Percentiles rank a stretch among this genome's conserved stretches.
phyloP scores from a whole-genome alignment of 2,113 vertebrate species.

The Monopterus albus region DNA sequence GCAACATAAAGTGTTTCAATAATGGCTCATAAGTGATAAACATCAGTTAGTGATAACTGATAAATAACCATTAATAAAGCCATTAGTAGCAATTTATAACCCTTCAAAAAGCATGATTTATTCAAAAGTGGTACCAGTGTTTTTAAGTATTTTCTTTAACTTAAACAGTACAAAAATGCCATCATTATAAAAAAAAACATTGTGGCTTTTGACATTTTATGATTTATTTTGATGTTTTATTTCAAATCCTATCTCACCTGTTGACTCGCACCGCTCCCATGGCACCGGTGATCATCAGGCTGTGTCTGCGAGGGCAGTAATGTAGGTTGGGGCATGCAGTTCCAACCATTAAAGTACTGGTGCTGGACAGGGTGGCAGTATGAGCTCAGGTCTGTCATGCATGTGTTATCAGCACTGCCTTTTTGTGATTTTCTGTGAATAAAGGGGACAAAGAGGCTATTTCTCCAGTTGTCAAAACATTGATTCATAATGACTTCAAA shows the following conservation, averaged over 20 bases:
- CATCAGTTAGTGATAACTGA: no score
- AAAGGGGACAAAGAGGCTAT: neutral
- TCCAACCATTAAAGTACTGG: conserved; percentile 80
- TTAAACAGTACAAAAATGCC: no score
- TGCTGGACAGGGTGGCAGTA: conserved; percentile 56
- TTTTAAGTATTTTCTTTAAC: no score
- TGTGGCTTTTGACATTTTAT: no score
- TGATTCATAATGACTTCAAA: neutral
- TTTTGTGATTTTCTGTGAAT: conserved; percentile 63
- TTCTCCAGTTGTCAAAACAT: neutral
- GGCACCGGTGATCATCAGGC: conserved; percentile 78
- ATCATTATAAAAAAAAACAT: no score
- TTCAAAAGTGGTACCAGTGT: no score
- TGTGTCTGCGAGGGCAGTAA: conserved; percentile 75
- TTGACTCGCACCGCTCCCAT: conserved; percentile 82
- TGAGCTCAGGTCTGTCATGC: conserved; percentile 64
- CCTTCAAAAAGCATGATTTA: no score
- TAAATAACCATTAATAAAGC: no score
- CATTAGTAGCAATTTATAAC: no score
- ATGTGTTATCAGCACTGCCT: conserved; percentile 39
- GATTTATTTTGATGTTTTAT: no score
- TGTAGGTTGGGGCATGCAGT: conserved; percentile 72
- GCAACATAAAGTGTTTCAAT: no score
- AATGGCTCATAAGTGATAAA: no score
- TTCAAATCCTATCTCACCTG: conserved; percentile 59